phyloP scores from a whole-genome alignment of 2,888 invertebrate genomes.

The Panorpa germanica region DNA sequence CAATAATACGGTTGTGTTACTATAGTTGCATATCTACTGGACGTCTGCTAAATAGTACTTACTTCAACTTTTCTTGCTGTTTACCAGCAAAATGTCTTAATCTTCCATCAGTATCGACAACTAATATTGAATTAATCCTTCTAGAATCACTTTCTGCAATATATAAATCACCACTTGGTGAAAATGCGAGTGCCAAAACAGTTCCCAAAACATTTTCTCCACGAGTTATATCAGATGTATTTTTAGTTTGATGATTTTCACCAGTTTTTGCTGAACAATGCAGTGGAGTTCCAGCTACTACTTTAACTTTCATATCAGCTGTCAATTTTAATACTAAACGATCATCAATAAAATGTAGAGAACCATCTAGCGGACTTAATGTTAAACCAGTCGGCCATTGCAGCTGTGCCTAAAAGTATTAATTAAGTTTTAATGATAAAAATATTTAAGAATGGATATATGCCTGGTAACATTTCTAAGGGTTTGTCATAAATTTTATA shows the following conservation, averaged over 20 bases:
- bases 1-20: constrained; percentile 19
- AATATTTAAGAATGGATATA: constrained; percentile 1
- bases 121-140: constrained; percentile 61
- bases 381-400: constrained; percentile 98
- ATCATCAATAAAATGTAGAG: constrained; percentile 90
- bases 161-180: constrained; percentile 79
- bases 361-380: constrained; percentile 84
- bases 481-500: no score
- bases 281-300: constrained; percentile 85
- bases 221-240: constrained; percentile 29
- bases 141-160: constrained; percentile 86
- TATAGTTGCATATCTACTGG: not conserved
- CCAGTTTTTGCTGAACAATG: constrained; percentile 57
- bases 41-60: not conserved
- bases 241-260: constrained; percentile 25
- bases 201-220: constrained; percentile 61
- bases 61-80: constrained; percentile 39
- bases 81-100: constrained; percentile 88
- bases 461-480: no score
- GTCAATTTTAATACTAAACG: constrained; percentile 81
- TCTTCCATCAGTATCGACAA: constrained; percentile 77
- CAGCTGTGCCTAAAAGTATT: constrained; percentile 42
- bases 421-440: constrained; percentile 6
- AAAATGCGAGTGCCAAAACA: constrained; percentile 76
- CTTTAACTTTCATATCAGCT: constrained; percentile 77